These are phyloP conservation scores for Antheraea yamamai DNA, from an alignment of 2,888 invertebrate genomes.

Conservation along the genomic window DNA sequence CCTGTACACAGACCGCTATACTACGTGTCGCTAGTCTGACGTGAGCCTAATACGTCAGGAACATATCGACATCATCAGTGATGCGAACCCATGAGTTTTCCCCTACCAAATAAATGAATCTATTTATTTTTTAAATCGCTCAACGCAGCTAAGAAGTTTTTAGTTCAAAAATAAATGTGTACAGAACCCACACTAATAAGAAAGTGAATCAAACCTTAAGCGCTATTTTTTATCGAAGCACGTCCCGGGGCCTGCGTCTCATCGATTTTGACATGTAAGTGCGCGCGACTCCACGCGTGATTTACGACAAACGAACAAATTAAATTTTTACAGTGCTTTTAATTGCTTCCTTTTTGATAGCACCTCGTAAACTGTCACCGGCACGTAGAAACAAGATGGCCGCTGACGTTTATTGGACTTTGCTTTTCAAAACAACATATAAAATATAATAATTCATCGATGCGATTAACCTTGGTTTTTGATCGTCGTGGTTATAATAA, in stretches of 20 bases:
- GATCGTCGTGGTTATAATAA: not conserved
- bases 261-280: conserved; percentile 35
- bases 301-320: conserved; percentile 38
- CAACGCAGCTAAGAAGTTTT: not conserved
- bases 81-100: no score
- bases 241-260: conserved; percentile 29
- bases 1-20: no score
- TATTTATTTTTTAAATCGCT: no score
- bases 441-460: not conserved
- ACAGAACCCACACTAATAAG: not conserved
- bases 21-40: no score
- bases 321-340: conserved; percentile 40
- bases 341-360: conserved; percentile 40
- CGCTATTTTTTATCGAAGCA: not conserved
- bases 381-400: conserved; percentile 16
- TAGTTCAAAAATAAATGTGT: not conserved
- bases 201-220: not conserved
- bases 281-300: conserved; percentile 33
- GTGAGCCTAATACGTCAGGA: no score
- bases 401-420: conserved; percentile 8
- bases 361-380: conserved; percentile 33
- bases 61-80: no score
- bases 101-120: no score
- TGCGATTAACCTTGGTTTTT: not conserved
- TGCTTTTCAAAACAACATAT: conserved; percentile 9